Evolutionary conservation across 2,888 invertebrate species (phyloP).

Genomic region (Dione juno): DNA sequence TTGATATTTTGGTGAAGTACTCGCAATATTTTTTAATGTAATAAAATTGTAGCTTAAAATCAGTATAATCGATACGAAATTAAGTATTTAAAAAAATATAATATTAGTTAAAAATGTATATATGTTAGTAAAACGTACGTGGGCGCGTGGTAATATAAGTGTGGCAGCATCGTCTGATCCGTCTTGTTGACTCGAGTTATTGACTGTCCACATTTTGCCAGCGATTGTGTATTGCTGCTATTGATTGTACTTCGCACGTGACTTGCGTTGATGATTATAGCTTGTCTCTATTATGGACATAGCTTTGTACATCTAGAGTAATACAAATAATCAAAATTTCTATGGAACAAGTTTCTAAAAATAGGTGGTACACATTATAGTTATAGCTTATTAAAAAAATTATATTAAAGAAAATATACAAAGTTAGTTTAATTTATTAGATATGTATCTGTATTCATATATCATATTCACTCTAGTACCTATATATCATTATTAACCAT

Average conservation of each 20-base stretch:
- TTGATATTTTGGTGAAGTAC: constrained; percentile 23
- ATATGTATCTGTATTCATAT: not conserved
- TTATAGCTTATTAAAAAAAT: not conserved
- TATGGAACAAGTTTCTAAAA: not conserved
- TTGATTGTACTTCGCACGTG: constrained; percentile 80
- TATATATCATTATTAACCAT: too few species aligned
- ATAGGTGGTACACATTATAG: not conserved
- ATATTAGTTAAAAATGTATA: not conserved
- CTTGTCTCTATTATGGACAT: constrained; percentile 62
- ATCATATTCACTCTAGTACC: too few species aligned
- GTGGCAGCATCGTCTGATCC: constrained; percentile 62
- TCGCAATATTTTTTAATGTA: not conserved
- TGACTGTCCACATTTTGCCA: constrained; percentile 76
- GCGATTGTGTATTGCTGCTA: constrained; percentile 80
- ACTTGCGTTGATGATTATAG: constrained; percentile 77
- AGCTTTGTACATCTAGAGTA: constrained; percentile 49
- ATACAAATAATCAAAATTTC: constrained; percentile 21
- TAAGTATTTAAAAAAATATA: not conserved
- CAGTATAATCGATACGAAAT: not conserved
- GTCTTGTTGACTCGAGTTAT: constrained; percentile 79
- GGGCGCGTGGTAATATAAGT: constrained; percentile 43
- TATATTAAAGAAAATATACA: not conserved
- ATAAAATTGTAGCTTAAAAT: not conserved
- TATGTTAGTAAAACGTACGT: constrained; percentile 5
- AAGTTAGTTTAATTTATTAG: not conserved